phyloP scores from a whole-genome alignment of 2,888 invertebrate species.

The Sesia apiformis region DNA sequence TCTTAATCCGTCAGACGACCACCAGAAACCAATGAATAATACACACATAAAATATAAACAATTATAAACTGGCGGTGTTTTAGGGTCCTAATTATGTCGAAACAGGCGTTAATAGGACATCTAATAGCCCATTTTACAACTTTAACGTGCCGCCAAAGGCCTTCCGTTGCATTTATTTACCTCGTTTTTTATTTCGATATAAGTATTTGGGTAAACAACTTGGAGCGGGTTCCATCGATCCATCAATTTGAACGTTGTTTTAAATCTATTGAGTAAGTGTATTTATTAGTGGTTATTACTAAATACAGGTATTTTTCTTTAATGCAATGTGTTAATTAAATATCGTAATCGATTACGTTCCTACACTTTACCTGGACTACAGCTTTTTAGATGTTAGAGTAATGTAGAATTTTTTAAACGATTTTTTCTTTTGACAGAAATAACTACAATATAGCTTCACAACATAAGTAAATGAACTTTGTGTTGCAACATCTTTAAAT shows the following conservation, averaged over 20 bases:
- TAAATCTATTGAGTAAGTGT: background rate
- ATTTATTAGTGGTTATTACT: no score
- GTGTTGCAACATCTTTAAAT: no score
- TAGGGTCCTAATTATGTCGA: conserved; percentile 69
- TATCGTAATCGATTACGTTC: no score
- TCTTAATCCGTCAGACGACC: background rate
- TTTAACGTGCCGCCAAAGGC: conserved; percentile 55
- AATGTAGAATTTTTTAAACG: no score
- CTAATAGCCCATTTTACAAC: conserved; percentile 65
- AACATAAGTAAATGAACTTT: no score
- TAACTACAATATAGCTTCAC: no score
- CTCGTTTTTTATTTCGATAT: conserved; percentile 46
- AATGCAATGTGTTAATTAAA: no score
- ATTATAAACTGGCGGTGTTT: conserved; percentile 38
- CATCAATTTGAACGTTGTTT: conserved; percentile 34
- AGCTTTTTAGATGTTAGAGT: no score
- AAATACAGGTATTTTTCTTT: no score
- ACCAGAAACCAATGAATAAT: conserved; percentile 5
- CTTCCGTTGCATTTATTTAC: conserved; percentile 61
- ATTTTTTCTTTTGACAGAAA: no score
- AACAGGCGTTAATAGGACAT: conserved; percentile 72
- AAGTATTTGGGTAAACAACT: conserved; percentile 65
- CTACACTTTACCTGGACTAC: no score
- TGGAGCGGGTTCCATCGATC: conserved; percentile 19
- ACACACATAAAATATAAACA: conserved; percentile 51